Evolutionary conservation across 2,113 vertebrate species (phyloP).

Genomic region (Pomatostomus ruficeps): DNA sequence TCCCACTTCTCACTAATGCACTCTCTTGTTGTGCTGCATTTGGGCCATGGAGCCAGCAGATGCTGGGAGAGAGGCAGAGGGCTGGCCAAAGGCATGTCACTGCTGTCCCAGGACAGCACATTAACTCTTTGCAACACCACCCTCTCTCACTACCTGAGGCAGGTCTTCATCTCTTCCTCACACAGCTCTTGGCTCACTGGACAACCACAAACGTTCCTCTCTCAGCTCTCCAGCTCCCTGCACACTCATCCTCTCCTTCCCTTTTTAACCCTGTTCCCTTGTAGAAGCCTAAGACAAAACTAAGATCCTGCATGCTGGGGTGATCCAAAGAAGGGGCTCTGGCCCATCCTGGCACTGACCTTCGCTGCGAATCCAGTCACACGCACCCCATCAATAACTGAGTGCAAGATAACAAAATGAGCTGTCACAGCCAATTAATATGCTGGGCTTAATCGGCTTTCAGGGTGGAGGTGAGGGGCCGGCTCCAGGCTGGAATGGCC

Average conservation of each 20-base stretch:
- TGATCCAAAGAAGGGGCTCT: not conserved
- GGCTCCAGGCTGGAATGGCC: not conserved
- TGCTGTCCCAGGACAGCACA: not conserved
- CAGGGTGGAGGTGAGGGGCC: not conserved
- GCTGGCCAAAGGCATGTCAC: not conserved
- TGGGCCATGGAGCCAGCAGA: not conserved
- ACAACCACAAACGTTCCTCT: not conserved
- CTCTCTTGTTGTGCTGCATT: not conserved
- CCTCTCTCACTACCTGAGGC: not conserved
- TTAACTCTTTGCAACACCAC: not conserved
- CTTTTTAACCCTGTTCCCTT: not conserved
- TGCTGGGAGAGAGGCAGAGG: not conserved
- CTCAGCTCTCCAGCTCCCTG: not conserved
- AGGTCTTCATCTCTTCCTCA: not conserved
- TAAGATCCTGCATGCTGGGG: not conserved
- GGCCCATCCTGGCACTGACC: not conserved
- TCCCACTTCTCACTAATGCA: not conserved
- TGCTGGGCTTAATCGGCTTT: not conserved
- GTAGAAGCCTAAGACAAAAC: not conserved
- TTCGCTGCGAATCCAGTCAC: not conserved
- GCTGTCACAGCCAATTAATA: constrained; percentile 49
- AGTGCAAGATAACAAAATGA: constrained; percentile 4
- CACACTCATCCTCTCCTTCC: not conserved
- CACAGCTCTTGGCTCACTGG: not conserved
- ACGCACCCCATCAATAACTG: not conserved